Base-by-base conservation (phyloP, 2,113 vertebrate genomes). In the Emydura subglobosa region DNA sequence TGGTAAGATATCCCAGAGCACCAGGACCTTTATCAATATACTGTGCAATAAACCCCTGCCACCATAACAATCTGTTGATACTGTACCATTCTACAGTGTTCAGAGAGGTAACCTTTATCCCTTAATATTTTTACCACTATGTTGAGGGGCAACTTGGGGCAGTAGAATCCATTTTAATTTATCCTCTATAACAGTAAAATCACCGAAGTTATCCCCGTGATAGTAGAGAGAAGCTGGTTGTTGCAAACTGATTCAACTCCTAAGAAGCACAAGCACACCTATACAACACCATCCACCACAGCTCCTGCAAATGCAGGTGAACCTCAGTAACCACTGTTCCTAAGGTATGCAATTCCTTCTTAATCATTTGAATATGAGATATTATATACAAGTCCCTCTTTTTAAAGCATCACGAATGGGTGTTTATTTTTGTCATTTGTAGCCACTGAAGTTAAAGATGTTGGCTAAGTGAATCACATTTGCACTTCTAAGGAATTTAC, bases 131-230 rank as follows among this genome's bases (percentile, higher is more conserved):
- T 61, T 29, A 61, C 57, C 27, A 61, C 27, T 13, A 31, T 12
- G 1, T 31, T 61, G 27, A 61, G 57, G 29, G 57, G 12, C 7
- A 24, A n/a, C 76, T 57, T 8, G 1, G n/a, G 42, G 17, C 5
- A 31, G 8, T 17, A 2, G 39, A 25, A 5, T 72, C 24, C 16
- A 65, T 21, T 9, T 49, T 21, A 10, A 29, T 16, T 7, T 1
- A 0, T 44, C 5, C 14, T 44, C 68, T 16, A 27, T 2, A 10
- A 6, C 11, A 9, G 59, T 4, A 5, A 27, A 3, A 2, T 22
- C 4, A 6, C 13, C 14, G 2, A 11, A 1, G 2, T 22, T 5
- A 42, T 44, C 83, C 72, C 31, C 31, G 57, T 21, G 65, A 14
- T 72, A 24, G 17, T 25, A 0, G 50, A 7, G 22, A 47, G 34